These are phyloP conservation scores for Drosophila parvula DNA, from an alignment of 1,140 invertebrate genomes.

Conservation along the genomic window DNA sequence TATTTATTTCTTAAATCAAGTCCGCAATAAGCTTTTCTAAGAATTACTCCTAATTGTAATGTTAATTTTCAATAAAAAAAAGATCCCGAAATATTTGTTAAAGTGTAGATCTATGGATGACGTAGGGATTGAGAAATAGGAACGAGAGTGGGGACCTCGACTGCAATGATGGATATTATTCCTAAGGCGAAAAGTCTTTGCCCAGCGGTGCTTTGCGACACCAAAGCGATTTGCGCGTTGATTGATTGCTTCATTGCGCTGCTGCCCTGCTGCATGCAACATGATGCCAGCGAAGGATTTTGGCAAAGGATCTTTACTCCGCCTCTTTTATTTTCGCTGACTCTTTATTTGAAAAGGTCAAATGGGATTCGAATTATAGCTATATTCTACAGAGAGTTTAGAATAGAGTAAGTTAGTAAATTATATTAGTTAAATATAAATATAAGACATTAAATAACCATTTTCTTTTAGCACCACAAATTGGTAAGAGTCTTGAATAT, in stretches of 20 bases:
- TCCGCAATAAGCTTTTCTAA: too few relatives aligned
- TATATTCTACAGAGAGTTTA: background rate
- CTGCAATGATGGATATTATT: constrained; percentile 81
- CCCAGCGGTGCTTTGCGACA: constrained; percentile 80
- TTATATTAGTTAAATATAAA: background rate
- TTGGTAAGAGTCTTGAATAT: too few relatives aligned
- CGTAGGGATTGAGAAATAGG: constrained; percentile 2
- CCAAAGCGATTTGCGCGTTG: constrained; percentile 77
- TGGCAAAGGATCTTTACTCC: constrained; percentile 39
- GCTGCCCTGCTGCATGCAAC: constrained; percentile 49
- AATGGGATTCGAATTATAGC: background rate
- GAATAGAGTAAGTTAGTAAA: too few relatives aligned
- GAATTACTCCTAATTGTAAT: too few relatives aligned
- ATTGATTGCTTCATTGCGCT: constrained; percentile 76
- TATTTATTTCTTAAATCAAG: too few relatives aligned
- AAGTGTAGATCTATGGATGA: constrained; percentile 7
- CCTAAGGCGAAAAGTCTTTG: constrained; percentile 81
- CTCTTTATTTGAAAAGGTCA: constrained; percentile 9
- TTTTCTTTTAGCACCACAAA: background rate
- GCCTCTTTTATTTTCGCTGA: constrained; percentile 14
- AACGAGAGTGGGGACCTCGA: constrained; percentile 24
- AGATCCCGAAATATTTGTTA: background rate
- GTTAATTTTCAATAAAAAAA: too few relatives aligned
- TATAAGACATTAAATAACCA: background rate
- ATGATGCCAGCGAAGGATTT: constrained; percentile 65